Evolutionary conservation across 2,113 vertebrate species (phyloP).

Genomic region (Microtus pennsylvanicus): DNA sequence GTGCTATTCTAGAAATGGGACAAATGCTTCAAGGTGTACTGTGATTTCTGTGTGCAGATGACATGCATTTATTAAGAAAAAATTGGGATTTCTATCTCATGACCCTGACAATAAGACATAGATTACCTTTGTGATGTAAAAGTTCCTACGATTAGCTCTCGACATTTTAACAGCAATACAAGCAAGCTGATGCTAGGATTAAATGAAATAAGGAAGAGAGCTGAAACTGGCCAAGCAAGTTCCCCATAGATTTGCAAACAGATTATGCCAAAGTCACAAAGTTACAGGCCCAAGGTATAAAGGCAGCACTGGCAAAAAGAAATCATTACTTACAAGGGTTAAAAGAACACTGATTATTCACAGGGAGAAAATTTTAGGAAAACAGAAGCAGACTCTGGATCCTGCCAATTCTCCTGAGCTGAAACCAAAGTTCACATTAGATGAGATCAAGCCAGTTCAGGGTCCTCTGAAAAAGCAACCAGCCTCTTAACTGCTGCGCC

Average conservation of each 20-base stretch:
- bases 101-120: background rate
- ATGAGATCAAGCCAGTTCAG: background rate
- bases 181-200: background rate
- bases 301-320: background rate
- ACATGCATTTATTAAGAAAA: slow-evolving; percentile 61
- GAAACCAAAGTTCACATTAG: background rate
- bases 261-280: background rate
- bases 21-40: background rate
- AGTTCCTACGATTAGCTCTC: no score
- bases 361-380: background rate
- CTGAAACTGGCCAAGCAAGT: background rate
- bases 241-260: background rate
- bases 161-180: background rate
- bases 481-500: background rate
- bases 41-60: slow-evolving; percentile 30
- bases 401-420: background rate
- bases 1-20: background rate
- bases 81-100: background rate
- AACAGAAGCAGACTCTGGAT: background rate
- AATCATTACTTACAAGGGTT: background rate
- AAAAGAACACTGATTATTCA: background rate
- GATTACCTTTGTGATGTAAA: background rate
- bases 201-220: background rate
- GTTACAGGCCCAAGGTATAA: background rate
- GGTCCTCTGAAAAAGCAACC: background rate